Evolutionary conservation across 2,888 invertebrate genomes (phyloP), one percentile per base, ranked within the genome.

Genomic region (Acrobeloides nanus): DNA sequence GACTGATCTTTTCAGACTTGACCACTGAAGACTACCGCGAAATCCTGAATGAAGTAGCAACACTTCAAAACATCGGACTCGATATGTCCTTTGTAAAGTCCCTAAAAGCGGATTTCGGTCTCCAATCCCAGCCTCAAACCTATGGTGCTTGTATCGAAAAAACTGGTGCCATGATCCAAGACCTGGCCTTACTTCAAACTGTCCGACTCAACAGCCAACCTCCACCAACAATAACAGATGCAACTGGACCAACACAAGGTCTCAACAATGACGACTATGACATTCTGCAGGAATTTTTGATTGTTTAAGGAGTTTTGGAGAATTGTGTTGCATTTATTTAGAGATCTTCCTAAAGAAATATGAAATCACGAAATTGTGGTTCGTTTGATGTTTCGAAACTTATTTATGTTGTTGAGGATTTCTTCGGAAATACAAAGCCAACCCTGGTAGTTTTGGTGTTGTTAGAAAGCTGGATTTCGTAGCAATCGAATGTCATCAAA

Each of bases 1-100:
- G n/a, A n/a, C n/a, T n/a, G n/a, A n/a, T n/a, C n/a, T n/a, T n/a
- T n/a, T n/a, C n/a, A n/a, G n/a, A n/a, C n/a, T n/a, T n/a, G n/a
- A n/a, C n/a, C n/a, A n/a, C n/a, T n/a, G n/a, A n/a, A n/a, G n/a
- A n/a, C n/a, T n/a, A n/a, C n/a, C n/a, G n/a, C n/a, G n/a, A n/a
- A n/a, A n/a, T 64, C 21, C 31, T 62, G 27, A 48, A 51, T 18
- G 51, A 62, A 3, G 46, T 89, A 20, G 82, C 83, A 56, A 80
- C 83, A 0, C 79, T 89, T 1, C 55, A 60, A 23, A 84, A 85
- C 46, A 73, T 88, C 41, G 90, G 90, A 51, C 84, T 92, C 56
- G 88, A 92, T 75, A 81, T 84, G 38, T 82, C 83, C 29, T 90
- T 89, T 77, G 78, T 92, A 31, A 81, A 83, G 54, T 81, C 81